Conservation (phyloP, 1,140 invertebrate species). For the Pseudoatta argentina region DNA sequence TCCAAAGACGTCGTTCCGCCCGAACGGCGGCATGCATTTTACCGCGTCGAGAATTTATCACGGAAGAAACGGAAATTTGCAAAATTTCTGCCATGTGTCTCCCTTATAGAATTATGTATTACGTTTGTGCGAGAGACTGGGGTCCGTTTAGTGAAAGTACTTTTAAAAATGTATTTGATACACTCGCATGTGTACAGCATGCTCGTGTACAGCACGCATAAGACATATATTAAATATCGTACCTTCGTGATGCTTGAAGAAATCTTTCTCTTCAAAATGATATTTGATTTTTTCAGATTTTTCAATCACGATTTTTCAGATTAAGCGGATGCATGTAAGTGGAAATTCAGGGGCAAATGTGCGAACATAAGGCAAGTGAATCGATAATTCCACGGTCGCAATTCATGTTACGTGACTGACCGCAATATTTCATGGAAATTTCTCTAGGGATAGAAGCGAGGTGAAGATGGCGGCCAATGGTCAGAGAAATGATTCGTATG, state of each 20-base stretch:
- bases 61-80: slow-evolving; percentile 48
- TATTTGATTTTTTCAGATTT: slow-evolving; percentile 47
- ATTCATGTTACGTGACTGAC: slow-evolving; percentile 72
- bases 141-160: background rate
- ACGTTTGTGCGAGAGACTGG: background rate
- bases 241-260: background rate
- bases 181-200: background rate
- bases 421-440: slow-evolving; percentile 74
- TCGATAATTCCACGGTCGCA: slow-evolving; percentile 71
- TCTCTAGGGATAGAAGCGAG: slow-evolving; percentile 60
- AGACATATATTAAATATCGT: background rate
- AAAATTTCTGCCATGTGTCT: slow-evolving; percentile 53
- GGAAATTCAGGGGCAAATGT: slow-evolving; percentile 71
- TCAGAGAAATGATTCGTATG: slow-evolving; percentile 47
- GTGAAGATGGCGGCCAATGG: slow-evolving; percentile 51
- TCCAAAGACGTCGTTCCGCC: slow-evolving; percentile 60
- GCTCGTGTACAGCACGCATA: background rate
- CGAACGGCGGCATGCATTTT: slow-evolving; percentile 57
- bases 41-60: slow-evolving; percentile 57
- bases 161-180: slow-evolving; percentile 16
- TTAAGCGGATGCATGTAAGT: slow-evolving; percentile 67
- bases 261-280: background rate
- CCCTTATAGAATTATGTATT: slow-evolving; percentile 37
- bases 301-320: slow-evolving; percentile 49
- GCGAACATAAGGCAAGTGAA: slow-evolving; percentile 62